A percentile compares a stretch with the other conserved stretches of the same genome.
Evolutionary conservation across 2,888 invertebrate genomes (phyloP).

Genomic region (Sinhomidia bicolor): DNA sequence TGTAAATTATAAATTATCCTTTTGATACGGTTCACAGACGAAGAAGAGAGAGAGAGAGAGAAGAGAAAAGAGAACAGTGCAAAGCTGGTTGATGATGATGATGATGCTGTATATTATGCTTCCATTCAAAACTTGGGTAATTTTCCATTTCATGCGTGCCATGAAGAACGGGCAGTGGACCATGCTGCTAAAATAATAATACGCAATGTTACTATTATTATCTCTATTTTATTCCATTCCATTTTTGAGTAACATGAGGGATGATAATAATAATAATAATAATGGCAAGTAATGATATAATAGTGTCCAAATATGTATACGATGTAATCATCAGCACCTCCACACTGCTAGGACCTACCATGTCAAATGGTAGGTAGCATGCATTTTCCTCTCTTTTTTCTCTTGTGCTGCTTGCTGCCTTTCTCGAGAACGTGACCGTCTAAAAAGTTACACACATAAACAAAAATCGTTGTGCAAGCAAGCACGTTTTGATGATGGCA

Average conservation of each 20-base stretch:
- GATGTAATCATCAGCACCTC: not conserved
- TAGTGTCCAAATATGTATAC: not conserved
- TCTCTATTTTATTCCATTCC: conserved; percentile 1
- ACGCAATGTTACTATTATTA: not conserved
- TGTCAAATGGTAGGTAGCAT: too few species aligned
- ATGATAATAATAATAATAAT: conserved; percentile 4
- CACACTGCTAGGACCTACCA: not conserved
- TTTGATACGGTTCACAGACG: conserved; percentile 71
- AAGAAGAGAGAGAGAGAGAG: conserved; percentile 2
- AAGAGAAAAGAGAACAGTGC: too few species aligned
- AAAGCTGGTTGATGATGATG: not conserved
- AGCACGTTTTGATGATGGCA: not conserved
- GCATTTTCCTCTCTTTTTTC: not conserved
- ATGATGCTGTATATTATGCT: conserved; percentile 39
- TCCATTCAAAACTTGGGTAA: conserved; percentile 63
- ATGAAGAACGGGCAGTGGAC: conserved; percentile 67
- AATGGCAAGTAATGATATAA: not conserved
- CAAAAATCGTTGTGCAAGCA: too few species aligned
- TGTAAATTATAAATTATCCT: conserved; percentile 75
- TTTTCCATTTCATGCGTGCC: conserved; percentile 71
- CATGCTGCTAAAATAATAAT: conserved; percentile 34
- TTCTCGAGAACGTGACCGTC: not conserved
- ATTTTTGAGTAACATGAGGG: conserved; percentile 49
- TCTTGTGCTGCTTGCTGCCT: not conserved
- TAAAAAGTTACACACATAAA: not conserved